These are phyloP conservation scores for Macrotus californicus DNA, from an alignment of 2,113 vertebrate genomes.

Conservation along the genomic window DNA sequence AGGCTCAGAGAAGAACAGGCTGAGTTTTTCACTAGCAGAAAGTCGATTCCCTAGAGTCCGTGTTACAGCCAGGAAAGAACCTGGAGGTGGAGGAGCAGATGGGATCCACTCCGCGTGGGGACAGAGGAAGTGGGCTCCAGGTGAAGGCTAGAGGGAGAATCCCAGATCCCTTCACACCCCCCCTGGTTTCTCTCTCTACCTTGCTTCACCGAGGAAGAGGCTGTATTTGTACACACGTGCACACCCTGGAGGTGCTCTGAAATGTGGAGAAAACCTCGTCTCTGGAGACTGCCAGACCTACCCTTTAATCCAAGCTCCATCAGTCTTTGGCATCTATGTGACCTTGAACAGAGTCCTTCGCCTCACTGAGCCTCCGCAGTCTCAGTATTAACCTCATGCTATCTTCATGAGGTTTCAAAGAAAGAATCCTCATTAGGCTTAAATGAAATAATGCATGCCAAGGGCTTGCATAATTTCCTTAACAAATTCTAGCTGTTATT, in stretches of 20 bases:
- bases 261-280: background rate
- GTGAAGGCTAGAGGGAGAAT: background rate
- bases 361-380: background rate
- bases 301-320: background rate
- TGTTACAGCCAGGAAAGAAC: background rate
- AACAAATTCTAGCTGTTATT: background rate
- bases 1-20: background rate
- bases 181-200: background rate
- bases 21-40: background rate
- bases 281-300: background rate
- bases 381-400: background rate
- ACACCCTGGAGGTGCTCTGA: background rate
- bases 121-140: background rate
- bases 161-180: background rate
- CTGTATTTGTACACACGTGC: background rate
- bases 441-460: background rate
- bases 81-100: background rate
- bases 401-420: background rate
- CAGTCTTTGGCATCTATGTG: background rate
- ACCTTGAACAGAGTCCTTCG: constrained; percentile 17
- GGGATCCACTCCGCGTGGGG: background rate
- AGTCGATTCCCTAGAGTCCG: background rate
- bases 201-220: background rate
- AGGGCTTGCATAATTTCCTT: background rate
- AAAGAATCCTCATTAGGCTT: background rate